A percentile compares a stretch with the other conserved stretches of the same genome.
phyloP scores from a whole-genome alignment of 2,797 vertebrate genomes.

The Leptoclinus maculatus region DNA sequence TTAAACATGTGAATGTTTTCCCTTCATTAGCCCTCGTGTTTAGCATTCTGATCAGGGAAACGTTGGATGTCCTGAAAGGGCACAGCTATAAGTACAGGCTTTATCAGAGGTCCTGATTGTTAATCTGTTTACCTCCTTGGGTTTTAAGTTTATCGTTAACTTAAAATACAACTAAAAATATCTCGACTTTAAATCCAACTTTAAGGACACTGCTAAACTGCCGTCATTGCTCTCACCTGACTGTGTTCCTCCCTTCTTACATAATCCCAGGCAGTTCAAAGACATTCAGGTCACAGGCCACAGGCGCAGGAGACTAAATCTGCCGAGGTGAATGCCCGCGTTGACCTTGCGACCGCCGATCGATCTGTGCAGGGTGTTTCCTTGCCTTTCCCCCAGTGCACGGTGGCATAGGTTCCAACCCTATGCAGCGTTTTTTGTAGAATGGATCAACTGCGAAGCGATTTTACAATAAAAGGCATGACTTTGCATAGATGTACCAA shows the following conservation, averaged over 20 bases:
- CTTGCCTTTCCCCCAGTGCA: constrained; percentile 13
- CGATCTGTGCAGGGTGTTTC: constrained; percentile 6
- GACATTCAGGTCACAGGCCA: not conserved
- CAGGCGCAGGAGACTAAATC: not conserved
- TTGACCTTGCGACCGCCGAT: constrained; percentile 2
- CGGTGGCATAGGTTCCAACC: not conserved
- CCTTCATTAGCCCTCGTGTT: constrained; percentile 58
- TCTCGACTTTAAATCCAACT: not conserved
- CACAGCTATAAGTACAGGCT: constrained; percentile 50
- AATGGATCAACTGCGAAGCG: not conserved
- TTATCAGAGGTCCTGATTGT: constrained; percentile 37
- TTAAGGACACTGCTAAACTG: not conserved
- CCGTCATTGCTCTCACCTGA: not conserved
- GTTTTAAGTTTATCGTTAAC: constrained; percentile 35
- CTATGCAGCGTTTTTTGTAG: not conserved
- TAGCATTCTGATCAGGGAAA: constrained; percentile 77
- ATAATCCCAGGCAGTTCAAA: constrained; percentile 13
- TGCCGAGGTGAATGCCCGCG: not conserved
- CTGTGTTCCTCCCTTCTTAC: not conserved
- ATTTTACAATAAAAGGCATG: not conserved
- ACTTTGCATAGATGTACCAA: not conserved
- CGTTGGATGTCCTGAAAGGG: constrained; percentile 46
- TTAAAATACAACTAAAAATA: constrained; percentile 17
- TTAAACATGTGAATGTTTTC: constrained; percentile 63
- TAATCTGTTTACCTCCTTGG: constrained; percentile 27